Conservation (phyloP, 2,797 vertebrate species). For the Neosalanx taihuensis region DNA sequence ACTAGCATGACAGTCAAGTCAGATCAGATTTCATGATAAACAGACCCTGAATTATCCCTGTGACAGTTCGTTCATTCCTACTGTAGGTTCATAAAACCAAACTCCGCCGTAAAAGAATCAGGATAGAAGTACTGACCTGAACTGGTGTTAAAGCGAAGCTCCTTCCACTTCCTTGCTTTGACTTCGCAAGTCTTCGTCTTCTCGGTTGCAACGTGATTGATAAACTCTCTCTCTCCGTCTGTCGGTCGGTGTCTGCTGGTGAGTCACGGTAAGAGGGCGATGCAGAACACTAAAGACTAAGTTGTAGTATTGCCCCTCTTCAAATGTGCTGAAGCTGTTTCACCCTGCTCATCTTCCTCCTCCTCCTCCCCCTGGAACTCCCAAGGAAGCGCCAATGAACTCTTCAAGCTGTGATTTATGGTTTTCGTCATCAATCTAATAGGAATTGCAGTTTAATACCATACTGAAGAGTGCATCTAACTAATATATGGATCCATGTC, state of each 20-base stretch:
- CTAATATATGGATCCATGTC: neutral
- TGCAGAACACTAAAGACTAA: neutral
- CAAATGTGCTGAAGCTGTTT: constrained; percentile 31
- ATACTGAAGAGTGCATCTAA: neutral
- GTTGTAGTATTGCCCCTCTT: constrained; percentile 21
- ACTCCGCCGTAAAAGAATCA: constrained; percentile 4
- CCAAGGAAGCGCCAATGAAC: constrained; percentile 56
- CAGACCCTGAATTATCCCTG: no score
- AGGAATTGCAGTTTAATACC: neutral
- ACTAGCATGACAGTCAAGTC: constrained; percentile 66
- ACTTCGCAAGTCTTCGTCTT: neutral
- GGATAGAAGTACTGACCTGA: constrained; percentile 58
- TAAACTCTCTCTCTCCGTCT: neutral
- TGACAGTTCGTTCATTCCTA: no score
- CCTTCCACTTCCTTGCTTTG: neutral
- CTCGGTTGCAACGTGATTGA: neutral
- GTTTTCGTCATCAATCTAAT: neutral
- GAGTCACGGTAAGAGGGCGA: constrained; percentile 7
- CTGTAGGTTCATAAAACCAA: no score
- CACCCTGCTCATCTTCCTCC: constrained; percentile 24
- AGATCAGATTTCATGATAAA: constrained; percentile 21
- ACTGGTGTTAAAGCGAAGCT: constrained; percentile 21
- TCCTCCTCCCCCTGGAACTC: constrained; percentile 46
- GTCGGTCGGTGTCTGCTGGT: constrained; percentile 3
- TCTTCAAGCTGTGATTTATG: neutral